Evolutionary conservation across 2,888 invertebrate species (phyloP), one percentile per base, ranked within the genome.

Genomic region (Leucophenga montana): DNA sequence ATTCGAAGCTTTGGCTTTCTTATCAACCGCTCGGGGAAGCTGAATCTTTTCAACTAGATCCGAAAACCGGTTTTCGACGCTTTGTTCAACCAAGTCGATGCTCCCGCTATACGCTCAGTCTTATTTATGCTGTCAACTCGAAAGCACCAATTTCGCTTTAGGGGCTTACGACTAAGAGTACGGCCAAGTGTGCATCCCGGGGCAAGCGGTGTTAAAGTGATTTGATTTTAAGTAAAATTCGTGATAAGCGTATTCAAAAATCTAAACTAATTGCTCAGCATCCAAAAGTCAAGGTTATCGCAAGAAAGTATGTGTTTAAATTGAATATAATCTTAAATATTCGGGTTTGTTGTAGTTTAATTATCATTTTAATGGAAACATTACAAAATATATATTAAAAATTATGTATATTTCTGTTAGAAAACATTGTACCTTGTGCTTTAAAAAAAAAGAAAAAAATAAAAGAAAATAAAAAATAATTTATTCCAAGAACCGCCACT

Each of bases 231-330:
- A 39, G 1, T 11, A 39, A 39, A 11, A 5, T 39, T 39, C 11
- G 11, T 39, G 11, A 39, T 39, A 50, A 18, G 14, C 50, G 13
- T 50, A 50, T 50, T 50, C 50, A 16, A 18, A 16, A 18, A 50
- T 39, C 39, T 39, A 11, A 13, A n/a, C 18, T 1, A 50, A 8
- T 18, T 6, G 16, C n/a, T 18, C 6, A n/a, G 13, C 57, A 64
- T 68, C 56, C 72, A 67, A 72, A 70, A 71, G 71, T 76, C 77
- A 77, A 77, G 77, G 77, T 74, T 76, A 76, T 72, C 71, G 13
- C 16, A 39, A 27, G 18, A 57, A 75, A 78, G 76, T 75, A 64
- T 39, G 66, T 18, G 6, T 16, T 3, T 39, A 39, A 5, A 13
- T 16, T 22, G 11, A 9, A 16, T 11, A 50, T 50, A 50, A 1